Base-by-base conservation (phyloP, 2,797 vertebrate genomes). In the Sitta carolinensis region DNA sequence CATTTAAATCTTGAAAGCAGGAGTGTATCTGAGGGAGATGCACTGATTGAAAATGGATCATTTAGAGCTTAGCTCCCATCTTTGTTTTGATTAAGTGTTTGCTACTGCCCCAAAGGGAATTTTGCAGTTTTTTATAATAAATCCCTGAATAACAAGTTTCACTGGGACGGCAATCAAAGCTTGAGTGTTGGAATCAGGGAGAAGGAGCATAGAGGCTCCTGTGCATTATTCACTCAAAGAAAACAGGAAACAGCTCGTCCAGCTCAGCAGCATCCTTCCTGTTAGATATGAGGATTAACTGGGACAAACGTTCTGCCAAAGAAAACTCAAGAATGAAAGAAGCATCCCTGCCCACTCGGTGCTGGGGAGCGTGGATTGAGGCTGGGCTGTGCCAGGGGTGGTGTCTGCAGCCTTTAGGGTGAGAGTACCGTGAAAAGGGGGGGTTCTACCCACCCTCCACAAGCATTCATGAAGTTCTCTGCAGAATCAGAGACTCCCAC, bases 1-100 rank as follows among this genome's bases (percentile, higher is more conserved):
- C 70, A 47, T 89, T 95, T 84, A 68, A 90, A 91, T 90, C 82
- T 74, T 72, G 74, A 62, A 74, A 95, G 54, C 59, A 79, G 54
- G 66, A 83, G 30, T 12, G 17, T 64, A 34, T 79, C 52, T 29
- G 42, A 79, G 52, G 66, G 67, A 96, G 93, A 78, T 36, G 10
- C 36, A 36, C 36, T 78, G 73, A 80, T 48, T 86, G 80, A 83
- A 91, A 91, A 80, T 64, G 40, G 62, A 87, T 85, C 52, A 83
- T 87, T 94, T 64, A 73, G 80, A 94, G 82, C 69, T 78, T 66
- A 80, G 70, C 55, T 32, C n/a, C 59, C 22, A 63, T 70, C 89
- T 82, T 72, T 78, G 34, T 80, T 62, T 70, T 81, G 85, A 93
- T 90, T 63, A 84, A 93, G 59, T 67, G 63, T 51, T 95, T 89